Base-by-base conservation (phyloP, 1,140 invertebrate species). In the Zaprionus vittiger region DNA sequence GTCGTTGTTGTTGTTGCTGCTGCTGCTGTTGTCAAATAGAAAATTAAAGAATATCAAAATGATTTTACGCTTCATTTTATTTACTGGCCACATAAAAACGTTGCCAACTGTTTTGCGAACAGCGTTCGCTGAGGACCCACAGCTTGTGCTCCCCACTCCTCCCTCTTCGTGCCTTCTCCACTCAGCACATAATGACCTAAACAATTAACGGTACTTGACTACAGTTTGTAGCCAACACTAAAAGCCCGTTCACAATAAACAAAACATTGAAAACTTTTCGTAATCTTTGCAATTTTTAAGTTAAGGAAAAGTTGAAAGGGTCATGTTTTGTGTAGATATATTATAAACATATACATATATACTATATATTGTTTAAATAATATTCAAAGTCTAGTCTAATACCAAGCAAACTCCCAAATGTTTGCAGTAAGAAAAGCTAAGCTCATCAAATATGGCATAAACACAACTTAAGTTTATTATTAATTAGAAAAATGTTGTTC, bases 41-140 rank as follows among this genome's bases (percentile, higher is more conserved):
- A 64, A 22, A 52, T 26, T 20, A 52, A 52, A 60, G 34, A 15
- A 47, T 44, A 52, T 52, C 54, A 57, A 28, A 24, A 68, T 20
- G 17, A 68, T 57, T 59, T 28, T 26, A 47, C 55, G 55, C 54
- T 57, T 37, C 52, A 67, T 56, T 67, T 67, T 37, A 24, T 52
- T 52, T 52, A 52, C 47, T 52, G 47, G 9, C 20, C 20, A 52
- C 47, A 17, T 47, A 47, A 17, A 47, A 47, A 17, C 41, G 41
- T 20, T 47, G 41, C 41, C 41, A 47, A 44, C 41, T 7, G 15
- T n/a, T 34, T 9, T 34, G 28, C 9, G 28, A 31, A 31, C 28
- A 31, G 9, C 28, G 28, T 31, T 31, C 28, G 28, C 28, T 34
- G 31, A 17, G 6, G 37, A 38, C 37, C 37, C 37, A 15, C 37